Evolutionary conservation across 2,888 invertebrate genomes (phyloP).

Genomic region (Smittia aterrima): DNA sequence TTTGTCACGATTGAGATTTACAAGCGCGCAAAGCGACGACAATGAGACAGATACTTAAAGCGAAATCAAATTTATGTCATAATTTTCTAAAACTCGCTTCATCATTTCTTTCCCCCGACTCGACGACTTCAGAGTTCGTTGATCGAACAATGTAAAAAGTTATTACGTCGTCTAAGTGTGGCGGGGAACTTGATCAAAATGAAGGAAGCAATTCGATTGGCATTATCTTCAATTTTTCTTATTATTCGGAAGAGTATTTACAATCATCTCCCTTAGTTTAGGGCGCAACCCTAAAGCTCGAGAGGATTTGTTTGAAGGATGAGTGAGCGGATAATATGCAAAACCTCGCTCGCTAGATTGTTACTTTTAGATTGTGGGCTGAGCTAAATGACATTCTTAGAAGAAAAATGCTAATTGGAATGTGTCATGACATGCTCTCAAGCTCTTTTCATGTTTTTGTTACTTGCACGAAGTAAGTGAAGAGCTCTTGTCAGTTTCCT

Average conservation of each 20-base stretch:
- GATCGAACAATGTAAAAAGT: background rate
- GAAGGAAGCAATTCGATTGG: constrained; percentile 31
- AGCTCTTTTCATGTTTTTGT: background rate
- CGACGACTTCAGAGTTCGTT: background rate
- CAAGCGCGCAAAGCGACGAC: background rate
- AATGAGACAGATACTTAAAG: background rate
- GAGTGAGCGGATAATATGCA: background rate
- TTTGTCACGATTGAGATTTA: constrained; percentile 18
- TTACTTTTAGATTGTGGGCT: background rate
- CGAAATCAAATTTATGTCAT: constrained; percentile 9
- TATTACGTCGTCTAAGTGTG: background rate
- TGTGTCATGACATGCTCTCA: background rate
- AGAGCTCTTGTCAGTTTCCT: background rate
- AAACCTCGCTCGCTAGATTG: background rate
- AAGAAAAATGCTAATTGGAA: constrained; percentile 35
- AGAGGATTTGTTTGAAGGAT: background rate
- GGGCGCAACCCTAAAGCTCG: background rate
- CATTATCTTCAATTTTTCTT: constrained; percentile 36
- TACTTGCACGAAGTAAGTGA: background rate
- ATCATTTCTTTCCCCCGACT: background rate
- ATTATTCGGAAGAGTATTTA: constrained; percentile 33
- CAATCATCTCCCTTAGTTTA: background rate
- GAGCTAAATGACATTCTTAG: constrained; percentile 22
- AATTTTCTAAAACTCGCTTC: background rate
- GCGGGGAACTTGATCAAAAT: background rate